Percentiles rank a stretch among this genome's conserved stretches.
These are phyloP conservation scores for Cyphomyrmex costatus DNA, from an alignment of 1,140 invertebrate species.

Conservation along the genomic window DNA sequence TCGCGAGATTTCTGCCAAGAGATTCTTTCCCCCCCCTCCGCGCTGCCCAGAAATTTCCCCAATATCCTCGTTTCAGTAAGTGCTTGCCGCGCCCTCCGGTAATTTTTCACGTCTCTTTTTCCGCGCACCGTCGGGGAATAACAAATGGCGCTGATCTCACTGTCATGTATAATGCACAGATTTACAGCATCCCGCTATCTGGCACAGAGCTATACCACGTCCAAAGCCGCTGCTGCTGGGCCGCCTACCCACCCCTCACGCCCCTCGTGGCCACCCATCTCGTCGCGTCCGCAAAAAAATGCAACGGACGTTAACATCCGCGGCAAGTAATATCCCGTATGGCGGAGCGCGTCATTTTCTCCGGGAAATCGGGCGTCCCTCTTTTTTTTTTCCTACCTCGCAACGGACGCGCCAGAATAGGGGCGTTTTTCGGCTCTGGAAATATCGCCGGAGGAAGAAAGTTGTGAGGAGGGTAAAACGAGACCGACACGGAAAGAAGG, in stretches of 20 bases:
- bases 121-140: constrained; percentile 59
- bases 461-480: constrained; percentile 69
- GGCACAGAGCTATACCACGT: constrained; percentile 69
- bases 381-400: constrained; percentile 48
- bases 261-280: constrained; percentile 23
- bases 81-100: constrained; percentile 63
- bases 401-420: constrained; percentile 65
- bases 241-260: background rate
- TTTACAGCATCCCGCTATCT: constrained; percentile 78
- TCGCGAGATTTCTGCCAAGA: constrained; percentile 65
- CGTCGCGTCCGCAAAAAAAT: constrained; percentile 61
- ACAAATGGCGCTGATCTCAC: constrained; percentile 76
- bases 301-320: constrained; percentile 80
- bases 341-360: constrained; percentile 75
- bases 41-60: constrained; percentile 47
- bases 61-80: constrained; percentile 73
- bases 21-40: constrained; percentile 14
- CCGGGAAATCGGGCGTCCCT: constrained; percentile 66
- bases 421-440: constrained; percentile 61
- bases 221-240: constrained; percentile 18
- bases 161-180: constrained; percentile 79
- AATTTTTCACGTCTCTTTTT: constrained; percentile 75
- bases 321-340: constrained; percentile 76
- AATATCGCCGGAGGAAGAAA: constrained; percentile 65
- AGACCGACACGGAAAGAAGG: constrained; percentile 42